Conservation (phyloP, 2,797 vertebrate genomes). For the Hafferia zeledoni region DNA sequence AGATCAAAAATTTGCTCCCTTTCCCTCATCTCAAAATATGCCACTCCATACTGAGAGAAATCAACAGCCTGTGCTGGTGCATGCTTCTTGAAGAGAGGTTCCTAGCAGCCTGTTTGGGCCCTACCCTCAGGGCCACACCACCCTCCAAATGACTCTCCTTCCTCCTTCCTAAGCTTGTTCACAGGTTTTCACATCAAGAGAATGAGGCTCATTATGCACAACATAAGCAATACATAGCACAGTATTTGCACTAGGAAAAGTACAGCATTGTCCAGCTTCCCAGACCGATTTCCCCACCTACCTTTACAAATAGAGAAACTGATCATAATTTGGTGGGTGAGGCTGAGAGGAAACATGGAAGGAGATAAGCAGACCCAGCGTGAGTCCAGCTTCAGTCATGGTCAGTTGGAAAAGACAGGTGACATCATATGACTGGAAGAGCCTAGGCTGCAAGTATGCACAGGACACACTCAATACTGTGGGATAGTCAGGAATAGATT, state of each 20-base stretch:
- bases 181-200: not conserved
- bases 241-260: not conserved
- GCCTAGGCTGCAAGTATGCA: not conserved
- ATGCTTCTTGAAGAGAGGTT: not conserved
- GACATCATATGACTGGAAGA: not conserved
- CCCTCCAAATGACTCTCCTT: not conserved
- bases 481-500: not conserved
- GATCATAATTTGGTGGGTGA: not conserved
- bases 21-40: not conserved
- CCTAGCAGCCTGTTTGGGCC: not conserved
- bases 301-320: not conserved
- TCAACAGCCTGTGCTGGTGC: rapidly evolving
- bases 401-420: not conserved
- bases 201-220: not conserved
- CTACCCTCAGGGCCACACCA: not conserved
- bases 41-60: not conserved
- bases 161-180: not conserved
- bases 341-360: not conserved
- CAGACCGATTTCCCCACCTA: rapidly evolving
- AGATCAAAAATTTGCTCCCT: not conserved
- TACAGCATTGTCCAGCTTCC: rapidly evolving
- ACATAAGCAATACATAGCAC: rapidly evolving
- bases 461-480: not conserved
- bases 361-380: not conserved
- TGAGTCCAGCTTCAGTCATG: not conserved